Base-by-base conservation (phyloP, 2,797 vertebrate species). In the Trachops cirrhosus region DNA sequence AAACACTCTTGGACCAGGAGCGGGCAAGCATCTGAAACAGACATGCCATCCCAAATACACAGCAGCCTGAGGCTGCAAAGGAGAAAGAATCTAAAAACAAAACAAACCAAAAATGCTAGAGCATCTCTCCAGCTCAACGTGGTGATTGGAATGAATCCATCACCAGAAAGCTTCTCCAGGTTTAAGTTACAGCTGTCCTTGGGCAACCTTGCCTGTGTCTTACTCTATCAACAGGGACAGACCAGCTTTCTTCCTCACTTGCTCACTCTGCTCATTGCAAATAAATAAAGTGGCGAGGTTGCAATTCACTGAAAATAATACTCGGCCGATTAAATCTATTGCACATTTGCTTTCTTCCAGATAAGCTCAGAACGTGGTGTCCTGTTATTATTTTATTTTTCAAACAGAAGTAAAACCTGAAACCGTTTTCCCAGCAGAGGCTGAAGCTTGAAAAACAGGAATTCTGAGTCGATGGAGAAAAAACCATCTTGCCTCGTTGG, bases 301-400 rank as follows among this genome's bases (percentile, higher is more conserved):
- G 50, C 64, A 79, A 80, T 92, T 80, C 92, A 37, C 57, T 11
- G 91, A 82, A 94, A 95, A 87, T 87, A 80, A 87, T 80, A 85
- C 75, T n/a, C 14, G 32, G 50, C 46, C 2, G 90, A 85, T 93
- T 80, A 89, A 93, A 95, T 95, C 91, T 89, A 68, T 29, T 50
- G 39, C 39, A 73, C n/a, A 46, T 89, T 93, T 95, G 79, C 68
- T 78, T 82, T 67, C 73, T 39, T 86, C 80, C 59, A 96, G 96
- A 96, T 93, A 96, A 92, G 84, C 84, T 67, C 48, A 94, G 75
- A 91, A 86, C 50, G 67, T 9, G 3, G 39, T 83, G 16, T 19
- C 77, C 74, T 75, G 85, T 19, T 85, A 93, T 70, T 79, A 79
- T 73, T 87, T 94, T 86, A 75, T 52, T 83, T 95, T 83, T 67